Evolutionary conservation across 1,140 invertebrate genomes (phyloP).

Genomic region (Halyomorpha halys): DNA sequence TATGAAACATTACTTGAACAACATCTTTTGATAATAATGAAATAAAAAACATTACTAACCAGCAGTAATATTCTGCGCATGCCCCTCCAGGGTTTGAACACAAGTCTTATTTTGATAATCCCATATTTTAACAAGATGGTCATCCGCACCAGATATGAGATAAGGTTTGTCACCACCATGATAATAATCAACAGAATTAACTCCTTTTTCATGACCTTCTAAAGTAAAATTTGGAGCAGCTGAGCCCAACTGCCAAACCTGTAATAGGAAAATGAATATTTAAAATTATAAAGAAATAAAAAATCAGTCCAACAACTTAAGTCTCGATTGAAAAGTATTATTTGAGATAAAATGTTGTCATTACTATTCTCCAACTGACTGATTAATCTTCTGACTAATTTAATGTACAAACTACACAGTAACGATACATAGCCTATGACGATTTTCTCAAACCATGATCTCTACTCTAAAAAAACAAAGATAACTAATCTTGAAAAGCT

Average conservation of each 20-base stretch:
- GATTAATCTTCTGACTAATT: too few species aligned
- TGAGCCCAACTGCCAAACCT: slow-evolving; percentile 95
- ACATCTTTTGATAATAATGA: too few species aligned
- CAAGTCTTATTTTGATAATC: slow-evolving; percentile 99
- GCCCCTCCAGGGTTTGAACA: slow-evolving; percentile 92
- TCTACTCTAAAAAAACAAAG: too few species aligned
- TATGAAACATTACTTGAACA: too few species aligned
- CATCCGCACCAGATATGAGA: slow-evolving; percentile 96
- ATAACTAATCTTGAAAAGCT: too few species aligned
- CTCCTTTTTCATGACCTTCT: slow-evolving; percentile 97
- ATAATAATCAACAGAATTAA: slow-evolving; percentile 99
- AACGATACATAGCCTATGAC: too few species aligned
- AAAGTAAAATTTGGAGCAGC: slow-evolving; percentile 95
- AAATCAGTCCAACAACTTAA: neutral
- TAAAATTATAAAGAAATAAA: neutral
- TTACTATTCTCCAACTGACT: too few species aligned
- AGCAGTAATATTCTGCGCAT: slow-evolving; percentile 89
- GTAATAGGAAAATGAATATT: slow-evolving; percentile 8
- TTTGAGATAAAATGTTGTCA: neutral
- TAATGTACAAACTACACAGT: too few species aligned
- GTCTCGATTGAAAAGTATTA: neutral
- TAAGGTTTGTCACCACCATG: slow-evolving; percentile 99
- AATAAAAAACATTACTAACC: slow-evolving; percentile 28
- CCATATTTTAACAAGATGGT: slow-evolving; percentile 97
- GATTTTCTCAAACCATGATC: too few species aligned